Evolutionary conservation across 2,797 vertebrate species (phyloP), one percentile per base, ranked within the genome.

Genomic region (Dendrocincla tyrannina): DNA sequence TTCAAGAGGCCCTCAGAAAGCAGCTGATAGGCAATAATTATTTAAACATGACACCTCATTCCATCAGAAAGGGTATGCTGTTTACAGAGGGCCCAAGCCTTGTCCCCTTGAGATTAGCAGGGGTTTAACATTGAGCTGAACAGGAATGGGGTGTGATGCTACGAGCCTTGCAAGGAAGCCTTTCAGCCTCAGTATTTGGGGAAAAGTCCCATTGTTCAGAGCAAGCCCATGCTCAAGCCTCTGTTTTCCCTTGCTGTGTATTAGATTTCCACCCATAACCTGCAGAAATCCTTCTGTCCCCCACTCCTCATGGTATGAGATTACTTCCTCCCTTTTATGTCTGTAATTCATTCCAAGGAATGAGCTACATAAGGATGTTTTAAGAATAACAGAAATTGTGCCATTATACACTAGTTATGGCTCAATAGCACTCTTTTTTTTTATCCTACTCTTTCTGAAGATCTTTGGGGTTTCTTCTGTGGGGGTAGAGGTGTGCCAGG

Each of bases 11-110:
- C 74, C 63, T 94, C 52, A n/a, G 28, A 90, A 67, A 80, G 70
- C 63, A 91, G n/a, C 77, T 73, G 91, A 84, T 91, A 77, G 88
- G 89, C 76, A 91, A 67, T 85, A 94, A 91, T 93, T 91, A 70
- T 79, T 96, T 95, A 95, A 93, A 79, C 42, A 13, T 50, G 93
- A 94, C 77, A 64, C 93, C 79, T 84, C 52, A 49, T 95, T 94
- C 85, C 60, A 79, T 90, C 89, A 95, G 78, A 88, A 95, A 39
- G 83, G 47, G 47, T 63, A 39, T 0, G 0, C 42, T 22, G 5
- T 35, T 92, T 49, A 46, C 59, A 93, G 85, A 79, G 63, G 56
- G n/a, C 75, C 76, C 62, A 59, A 88, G 44, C 39, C 42, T 41
- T 70, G 73, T 88, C 66, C 68, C 82, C 62, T 91, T 59, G 82